Percentiles rank a stretch among this genome's conserved stretches.
Evolutionary conservation across 2,888 invertebrate species (phyloP).

Genomic region (Hypsopygia costalis): DNA sequence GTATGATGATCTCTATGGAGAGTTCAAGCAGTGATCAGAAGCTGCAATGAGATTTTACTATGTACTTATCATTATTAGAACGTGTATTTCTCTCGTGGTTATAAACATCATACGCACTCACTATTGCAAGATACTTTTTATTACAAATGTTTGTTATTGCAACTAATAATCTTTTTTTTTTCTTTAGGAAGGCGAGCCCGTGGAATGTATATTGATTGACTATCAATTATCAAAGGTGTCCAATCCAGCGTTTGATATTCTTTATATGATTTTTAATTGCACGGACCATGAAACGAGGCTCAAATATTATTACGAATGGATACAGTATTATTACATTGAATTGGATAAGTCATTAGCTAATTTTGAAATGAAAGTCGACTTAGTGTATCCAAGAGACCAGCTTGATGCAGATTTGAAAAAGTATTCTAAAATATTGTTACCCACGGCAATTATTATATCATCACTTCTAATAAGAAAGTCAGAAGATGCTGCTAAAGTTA

Average conservation of each 20-base stretch:
- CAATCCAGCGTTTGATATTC: slow-evolving; percentile 32
- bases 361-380: slow-evolving; percentile 28
- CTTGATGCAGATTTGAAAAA: slow-evolving; percentile 33
- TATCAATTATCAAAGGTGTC: slow-evolving; percentile 32
- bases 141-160: too few species aligned
- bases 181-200: slow-evolving; percentile 28
- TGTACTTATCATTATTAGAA: too few species aligned
- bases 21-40: too few species aligned
- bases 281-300: slow-evolving; percentile 32
- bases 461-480: slow-evolving; percentile 18
- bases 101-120: too few species aligned
- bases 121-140: too few species aligned
- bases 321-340: slow-evolving; percentile 26
- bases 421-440: slow-evolving; percentile 20
- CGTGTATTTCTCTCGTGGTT: too few species aligned
- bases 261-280: slow-evolving; percentile 37
- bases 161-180: neutral
- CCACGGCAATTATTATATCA: slow-evolving; percentile 13
- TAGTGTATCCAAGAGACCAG: slow-evolving; percentile 30
- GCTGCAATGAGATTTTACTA: too few species aligned
- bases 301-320: slow-evolving; percentile 26
- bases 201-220: slow-evolving; percentile 36
- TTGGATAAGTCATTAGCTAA: slow-evolving; percentile 26
- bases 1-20: too few species aligned
- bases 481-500: slow-evolving; percentile 23